Base-by-base conservation (phyloP, 2,113 vertebrate genomes). In the Actinemys pallida region DNA sequence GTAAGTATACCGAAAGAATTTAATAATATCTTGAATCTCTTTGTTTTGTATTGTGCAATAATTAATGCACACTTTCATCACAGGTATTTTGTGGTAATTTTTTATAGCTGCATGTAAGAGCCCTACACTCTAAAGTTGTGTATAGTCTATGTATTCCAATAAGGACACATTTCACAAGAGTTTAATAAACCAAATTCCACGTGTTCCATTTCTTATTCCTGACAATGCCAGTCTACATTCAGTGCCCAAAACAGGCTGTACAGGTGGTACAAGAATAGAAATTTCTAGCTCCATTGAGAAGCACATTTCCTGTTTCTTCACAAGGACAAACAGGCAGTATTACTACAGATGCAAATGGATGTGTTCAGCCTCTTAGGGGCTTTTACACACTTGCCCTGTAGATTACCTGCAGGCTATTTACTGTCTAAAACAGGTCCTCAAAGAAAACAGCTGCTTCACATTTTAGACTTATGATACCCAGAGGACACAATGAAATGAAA, bases 311-410 rank as follows among this genome's bases (percentile, higher is more conserved):
- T 91, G 0, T 35, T 93, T 69, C 85, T 95, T 88, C 88, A 27
- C 6, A 89, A 92, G 76, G 20, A 89, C 85, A 88, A 94, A 89
- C 2, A 53, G 22, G 1, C 25, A 69, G 84, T 90, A 87, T 62
- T 90, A 94, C 57, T 89, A 86, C 11, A 91, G 95, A 91, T 35
- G 14, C 24, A 90, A 90, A 94, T 86, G 49, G 95, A 93, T 56
- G 2, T 62, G 83, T 94, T 89, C 85, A 72, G 1, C 6, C 50
- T 94, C 76, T 89, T 24, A 92, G 81, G 78, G 82, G 22, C 7
- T 92, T 49, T 42, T 89, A 62, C 42, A 86, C 31, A 86, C 50
- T 56, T 95, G 83, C 84, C 90, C 57, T 89, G 56, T 95, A 78
- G 86, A 56, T 89, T 94, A 76, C 47, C 56, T 96, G 56, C 49